Evolutionary conservation across 1,140 invertebrate genomes (phyloP), one percentile per base, ranked within the genome.

Genomic region (Coenobita brevimanus): DNA sequence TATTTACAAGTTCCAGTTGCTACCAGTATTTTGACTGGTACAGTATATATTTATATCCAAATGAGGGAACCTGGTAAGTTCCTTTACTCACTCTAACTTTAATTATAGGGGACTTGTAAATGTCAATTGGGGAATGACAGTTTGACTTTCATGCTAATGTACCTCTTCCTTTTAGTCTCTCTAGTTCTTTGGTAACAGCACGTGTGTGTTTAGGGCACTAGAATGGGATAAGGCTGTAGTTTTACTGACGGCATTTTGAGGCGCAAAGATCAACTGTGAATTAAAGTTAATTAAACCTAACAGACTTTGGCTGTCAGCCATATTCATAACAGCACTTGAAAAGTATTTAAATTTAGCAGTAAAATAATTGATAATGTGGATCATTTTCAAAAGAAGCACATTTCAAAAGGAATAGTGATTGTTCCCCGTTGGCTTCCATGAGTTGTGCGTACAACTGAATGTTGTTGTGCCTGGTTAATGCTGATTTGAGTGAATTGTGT

Each of bases 151-250:
- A 73, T 46, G 24, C 69, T 80, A 86, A 69, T 73, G 36, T 84
- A 84, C 82, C 50, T 84, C 82, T 64, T 78, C 50, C 38, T 46
- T n/a, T 85, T 85, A 81, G 21, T 78, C 71, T 85, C 82, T 71
- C 57, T 60, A 87, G 54, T 57, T 78, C 76, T 87, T 71, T 69
- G 85, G 85, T 87, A 67, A 80, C 85, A 87, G 85, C 85, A 87
- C 85, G 38, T 87, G 64, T 79, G 84, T 87, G 85, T 80, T 87
- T 80, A 87, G 85, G 85, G 85, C 85, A 87, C 85, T 87, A 80
- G 85, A 87, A 87, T 87, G 85, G 85, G 78, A 87, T 87, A 80
- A 36, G 85, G 85, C 85, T 87, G 43, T 71, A 85, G 73, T 87
- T 81, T 50, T 64, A 57, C 69, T 87, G 43, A 80, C 73, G 81